These are phyloP conservation scores for Anas bernieri DNA, from an alignment of 2,797 vertebrate species.

Conservation along the genomic window DNA sequence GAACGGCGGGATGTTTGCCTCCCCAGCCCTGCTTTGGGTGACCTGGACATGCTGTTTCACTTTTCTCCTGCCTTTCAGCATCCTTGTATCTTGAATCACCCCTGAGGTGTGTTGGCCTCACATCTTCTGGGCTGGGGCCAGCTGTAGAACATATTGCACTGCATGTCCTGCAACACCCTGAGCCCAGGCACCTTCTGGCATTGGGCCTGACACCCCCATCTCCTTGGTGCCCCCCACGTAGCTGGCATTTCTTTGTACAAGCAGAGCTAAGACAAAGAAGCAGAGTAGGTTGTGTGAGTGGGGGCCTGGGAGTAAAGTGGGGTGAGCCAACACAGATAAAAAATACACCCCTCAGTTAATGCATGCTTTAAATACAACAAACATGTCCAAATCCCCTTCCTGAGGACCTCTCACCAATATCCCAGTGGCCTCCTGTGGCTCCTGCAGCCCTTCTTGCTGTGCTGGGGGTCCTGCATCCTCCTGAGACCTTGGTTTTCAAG, in stretches of 20 bases:
- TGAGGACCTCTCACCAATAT: background rate
- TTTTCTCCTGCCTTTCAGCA: background rate
- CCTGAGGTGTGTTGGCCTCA: background rate
- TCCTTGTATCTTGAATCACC: background rate
- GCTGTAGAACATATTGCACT: background rate
- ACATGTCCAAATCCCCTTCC: background rate
- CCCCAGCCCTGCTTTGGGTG: background rate
- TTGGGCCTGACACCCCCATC: background rate
- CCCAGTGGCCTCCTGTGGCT: background rate
- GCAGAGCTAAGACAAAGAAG: background rate
- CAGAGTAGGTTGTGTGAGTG: rapidly evolving
- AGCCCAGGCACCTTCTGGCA: rapidly evolving
- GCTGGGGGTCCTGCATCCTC: background rate
- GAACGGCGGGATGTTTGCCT: rapidly evolving
- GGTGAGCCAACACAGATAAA: background rate
- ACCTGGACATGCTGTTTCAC: background rate
- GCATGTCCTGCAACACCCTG: background rate
- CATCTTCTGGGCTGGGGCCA: background rate
- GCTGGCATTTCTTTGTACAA: background rate
- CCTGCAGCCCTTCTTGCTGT: background rate
- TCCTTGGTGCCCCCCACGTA: rapidly evolving
- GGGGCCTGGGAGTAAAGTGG: background rate
- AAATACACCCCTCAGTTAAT: background rate
- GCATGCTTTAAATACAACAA: background rate
- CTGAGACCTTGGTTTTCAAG: background rate